phyloP scores from a whole-genome alignment of 2,888 invertebrate species.

The Galerucella nymphaeae region DNA sequence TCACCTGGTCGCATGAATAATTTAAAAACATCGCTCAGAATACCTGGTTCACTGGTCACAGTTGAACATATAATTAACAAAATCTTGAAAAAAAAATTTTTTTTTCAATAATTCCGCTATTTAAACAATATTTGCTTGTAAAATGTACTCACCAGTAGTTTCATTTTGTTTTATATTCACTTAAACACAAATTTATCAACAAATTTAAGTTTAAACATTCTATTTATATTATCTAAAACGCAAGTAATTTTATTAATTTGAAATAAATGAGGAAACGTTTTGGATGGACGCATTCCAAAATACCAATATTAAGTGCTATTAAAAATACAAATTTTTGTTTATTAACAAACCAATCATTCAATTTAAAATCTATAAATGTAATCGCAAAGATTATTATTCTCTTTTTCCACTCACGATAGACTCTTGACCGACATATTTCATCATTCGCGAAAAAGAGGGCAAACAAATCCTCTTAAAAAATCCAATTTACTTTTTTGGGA shows the following conservation, averaged over 20 bases:
- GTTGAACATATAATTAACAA: neutral
- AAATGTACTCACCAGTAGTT: neutral
- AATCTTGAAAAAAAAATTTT: neutral
- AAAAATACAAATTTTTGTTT: too few species aligned
- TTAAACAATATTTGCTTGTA: too few species aligned
- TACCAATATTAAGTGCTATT: neutral
- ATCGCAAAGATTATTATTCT: neutral
- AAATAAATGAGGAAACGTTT: neutral
- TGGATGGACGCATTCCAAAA: neutral
- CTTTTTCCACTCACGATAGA: neutral
- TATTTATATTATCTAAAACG: neutral
- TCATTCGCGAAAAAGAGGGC: slow-evolving; percentile 9
- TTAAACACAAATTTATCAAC: neutral
- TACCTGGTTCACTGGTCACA: neutral
- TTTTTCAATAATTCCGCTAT: too few species aligned
- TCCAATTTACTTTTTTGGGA: slow-evolving; percentile 24
- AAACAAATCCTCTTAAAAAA: slow-evolving; percentile 30
- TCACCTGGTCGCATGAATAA: neutral
- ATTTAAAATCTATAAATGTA: neutral
- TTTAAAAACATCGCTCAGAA: neutral
- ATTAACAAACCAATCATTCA: neutral
- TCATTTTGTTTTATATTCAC: neutral
- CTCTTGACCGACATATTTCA: slow-evolving; percentile 21
- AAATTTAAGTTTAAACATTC: neutral
- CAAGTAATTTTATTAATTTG: neutral